phyloP scores from a whole-genome alignment of 2,797 vertebrate genomes.

The Silurus aristotelis region DNA sequence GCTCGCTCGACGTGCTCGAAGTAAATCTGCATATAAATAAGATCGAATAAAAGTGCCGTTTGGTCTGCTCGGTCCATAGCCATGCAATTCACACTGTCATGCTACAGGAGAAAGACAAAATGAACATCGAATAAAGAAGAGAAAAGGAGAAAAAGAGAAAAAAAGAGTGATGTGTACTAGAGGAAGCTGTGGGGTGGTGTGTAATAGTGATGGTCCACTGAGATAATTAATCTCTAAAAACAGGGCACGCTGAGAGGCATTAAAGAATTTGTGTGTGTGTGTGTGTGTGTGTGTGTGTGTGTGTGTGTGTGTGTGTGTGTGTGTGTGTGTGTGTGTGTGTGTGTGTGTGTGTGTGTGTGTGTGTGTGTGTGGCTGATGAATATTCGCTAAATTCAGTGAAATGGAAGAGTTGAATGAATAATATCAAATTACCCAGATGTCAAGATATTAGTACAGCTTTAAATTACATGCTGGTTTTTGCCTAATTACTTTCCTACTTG shows the following conservation, averaged over 20 bases:
- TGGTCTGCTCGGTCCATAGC: not conserved
- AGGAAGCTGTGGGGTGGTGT: conserved; percentile 16
- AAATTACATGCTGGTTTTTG: not conserved
- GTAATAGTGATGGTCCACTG: conserved; percentile 20
- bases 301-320: not conserved
- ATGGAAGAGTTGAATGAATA: not conserved
- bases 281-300: too few relatives aligned
- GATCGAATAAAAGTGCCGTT: not conserved
- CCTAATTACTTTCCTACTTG: not conserved
- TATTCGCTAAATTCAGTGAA: not conserved
- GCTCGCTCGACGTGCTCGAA: not conserved
- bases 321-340: too few relatives aligned
- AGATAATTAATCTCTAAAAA: conserved; percentile 49
- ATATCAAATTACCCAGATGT: not conserved
- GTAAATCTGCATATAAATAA: conserved; percentile 21
- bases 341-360: too few relatives aligned
- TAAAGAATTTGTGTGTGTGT: conserved; percentile 27
- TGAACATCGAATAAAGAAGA: not conserved
- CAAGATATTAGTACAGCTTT: not conserved
- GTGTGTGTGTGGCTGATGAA: not conserved
- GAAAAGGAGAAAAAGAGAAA: not conserved
- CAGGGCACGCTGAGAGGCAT: conserved; percentile 23
- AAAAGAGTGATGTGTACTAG: not conserved
- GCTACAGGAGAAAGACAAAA: too few relatives aligned
- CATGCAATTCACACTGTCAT: conserved; percentile 2